phyloP scores from a whole-genome alignment of 1,140 invertebrate genomes.

The Ceratina australensis region DNA sequence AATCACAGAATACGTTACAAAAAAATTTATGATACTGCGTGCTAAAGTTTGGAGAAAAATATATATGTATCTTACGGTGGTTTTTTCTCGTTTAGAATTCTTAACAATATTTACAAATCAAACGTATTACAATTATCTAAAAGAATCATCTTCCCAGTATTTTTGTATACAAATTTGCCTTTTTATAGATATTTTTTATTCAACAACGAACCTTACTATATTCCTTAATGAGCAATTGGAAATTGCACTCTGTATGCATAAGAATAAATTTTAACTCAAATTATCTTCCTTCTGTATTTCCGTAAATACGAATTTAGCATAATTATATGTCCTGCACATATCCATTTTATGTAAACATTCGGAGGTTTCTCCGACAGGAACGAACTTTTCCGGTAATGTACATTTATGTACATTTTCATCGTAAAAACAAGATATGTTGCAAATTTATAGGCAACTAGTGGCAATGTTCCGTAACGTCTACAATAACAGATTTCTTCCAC shows the following conservation, averaged over 20 bases:
- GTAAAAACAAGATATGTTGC: slow-evolving; percentile 24
- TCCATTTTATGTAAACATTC: slow-evolving; percentile 12
- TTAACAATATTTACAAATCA: slow-evolving; percentile 59
- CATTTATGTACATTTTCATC: slow-evolving; percentile 30
- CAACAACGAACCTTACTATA: slow-evolving; percentile 20
- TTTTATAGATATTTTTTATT: slow-evolving; percentile 44
- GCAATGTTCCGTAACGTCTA: slow-evolving; percentile 97
- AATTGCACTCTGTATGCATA: slow-evolving; percentile 30
- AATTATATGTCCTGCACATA: slow-evolving; percentile 26
- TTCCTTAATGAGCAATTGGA: slow-evolving; percentile 13
- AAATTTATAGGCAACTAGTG: slow-evolving; percentile 82
- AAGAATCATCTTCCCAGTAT: slow-evolving; percentile 51
- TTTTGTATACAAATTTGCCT: slow-evolving; percentile 47
- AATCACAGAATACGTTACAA: slow-evolving; percentile 47
- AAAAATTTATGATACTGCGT: slow-evolving; percentile 21
- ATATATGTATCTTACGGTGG: slow-evolving; percentile 11
- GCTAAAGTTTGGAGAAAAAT: slow-evolving; percentile 47
- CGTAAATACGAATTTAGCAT: slow-evolving; percentile 32
- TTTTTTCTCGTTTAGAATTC: slow-evolving; percentile 37
- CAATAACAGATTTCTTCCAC: slow-evolving; percentile 93
- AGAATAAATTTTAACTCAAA: slow-evolving; percentile 41
- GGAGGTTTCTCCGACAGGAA: background rate
- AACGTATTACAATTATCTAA: slow-evolving; percentile 25
- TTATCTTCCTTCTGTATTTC: slow-evolving; percentile 21
- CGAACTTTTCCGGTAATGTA: slow-evolving; percentile 27